phyloP scores from a whole-genome alignment of 2,797 vertebrate genomes.

The Sebastes vulpes region DNA sequence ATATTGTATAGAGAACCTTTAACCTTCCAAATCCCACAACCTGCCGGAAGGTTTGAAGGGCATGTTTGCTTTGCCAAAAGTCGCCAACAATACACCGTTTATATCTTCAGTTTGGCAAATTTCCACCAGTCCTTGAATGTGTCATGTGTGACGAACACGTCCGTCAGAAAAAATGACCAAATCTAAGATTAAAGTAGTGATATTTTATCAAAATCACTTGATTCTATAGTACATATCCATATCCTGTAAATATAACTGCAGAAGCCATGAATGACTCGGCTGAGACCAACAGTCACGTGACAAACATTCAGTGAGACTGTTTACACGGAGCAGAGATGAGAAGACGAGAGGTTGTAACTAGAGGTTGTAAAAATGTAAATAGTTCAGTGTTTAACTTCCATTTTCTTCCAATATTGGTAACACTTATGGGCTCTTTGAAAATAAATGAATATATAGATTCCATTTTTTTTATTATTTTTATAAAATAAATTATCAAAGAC shows the following conservation, averaged over 20 bases:
- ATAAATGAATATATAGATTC: fast-evolving
- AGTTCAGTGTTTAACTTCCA: fast-evolving
- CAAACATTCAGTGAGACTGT: background rate
- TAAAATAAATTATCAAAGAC: background rate
- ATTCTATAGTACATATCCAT: background rate
- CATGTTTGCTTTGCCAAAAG: background rate
- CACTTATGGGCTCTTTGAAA: background rate
- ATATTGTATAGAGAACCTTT: no score
- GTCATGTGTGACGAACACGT: background rate
- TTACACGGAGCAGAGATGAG: background rate
- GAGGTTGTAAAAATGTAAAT: background rate
- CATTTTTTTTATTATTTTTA: background rate
- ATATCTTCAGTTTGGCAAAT: background rate
- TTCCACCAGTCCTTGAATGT: background rate
- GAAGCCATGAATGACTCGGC: background rate
- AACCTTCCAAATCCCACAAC: background rate
- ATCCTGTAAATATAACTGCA: background rate
- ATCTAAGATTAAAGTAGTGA: background rate
- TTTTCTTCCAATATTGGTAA: background rate
- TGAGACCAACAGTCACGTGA: background rate
- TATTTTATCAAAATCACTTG: background rate
- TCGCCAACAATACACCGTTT: background rate
- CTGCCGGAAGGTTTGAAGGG: background rate
- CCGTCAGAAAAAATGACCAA: background rate
- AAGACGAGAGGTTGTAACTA: background rate